Evolutionary conservation across 2,113 vertebrate genomes (phyloP).

Genomic region (Sebastes fasciatus): DNA sequence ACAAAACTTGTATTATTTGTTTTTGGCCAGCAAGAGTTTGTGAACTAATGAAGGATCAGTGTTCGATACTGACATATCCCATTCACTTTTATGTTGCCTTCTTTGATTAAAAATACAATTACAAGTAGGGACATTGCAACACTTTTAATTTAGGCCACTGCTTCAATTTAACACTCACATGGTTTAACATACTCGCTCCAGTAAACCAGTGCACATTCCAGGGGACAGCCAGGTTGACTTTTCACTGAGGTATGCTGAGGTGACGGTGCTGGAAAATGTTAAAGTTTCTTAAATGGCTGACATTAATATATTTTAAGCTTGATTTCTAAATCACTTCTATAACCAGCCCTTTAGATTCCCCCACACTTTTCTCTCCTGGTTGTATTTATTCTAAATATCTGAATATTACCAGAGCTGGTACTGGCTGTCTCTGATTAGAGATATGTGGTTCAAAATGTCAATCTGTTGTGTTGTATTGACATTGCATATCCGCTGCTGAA

Average conservation of each 20-base stretch:
- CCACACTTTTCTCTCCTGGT: not conserved
- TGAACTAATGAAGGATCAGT: not conserved
- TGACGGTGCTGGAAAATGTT: slow-evolving; percentile 14
- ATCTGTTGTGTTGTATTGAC: slow-evolving; percentile 61
- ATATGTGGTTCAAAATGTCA: slow-evolving; percentile 44
- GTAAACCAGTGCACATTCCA: not conserved
- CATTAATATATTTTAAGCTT: not conserved
- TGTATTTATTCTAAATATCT: slow-evolving; percentile 51
- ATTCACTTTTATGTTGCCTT: slow-evolving; percentile 14
- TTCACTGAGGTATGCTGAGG: slow-evolving; percentile 10
- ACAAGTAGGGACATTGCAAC: not conserved
- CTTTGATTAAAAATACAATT: not conserved
- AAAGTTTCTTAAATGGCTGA: slow-evolving; percentile 17
- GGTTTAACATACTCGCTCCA: not conserved
- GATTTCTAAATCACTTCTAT: slow-evolving; percentile 1
- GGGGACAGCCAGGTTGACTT: not conserved
- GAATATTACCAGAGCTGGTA: slow-evolving; percentile 32
- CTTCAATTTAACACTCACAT: not conserved
- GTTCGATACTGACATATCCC: not conserved
- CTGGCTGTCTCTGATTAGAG: slow-evolving; percentile 45
- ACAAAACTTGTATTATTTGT: not conserved
- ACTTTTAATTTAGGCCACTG: not conserved
- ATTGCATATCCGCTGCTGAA: slow-evolving; percentile 59
- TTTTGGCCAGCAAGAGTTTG: slow-evolving; percentile 5
- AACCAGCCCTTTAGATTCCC: not conserved